Evolutionary conservation across 1,140 invertebrate genomes (phyloP).

Genomic region (Zaprionus davidi): DNA sequence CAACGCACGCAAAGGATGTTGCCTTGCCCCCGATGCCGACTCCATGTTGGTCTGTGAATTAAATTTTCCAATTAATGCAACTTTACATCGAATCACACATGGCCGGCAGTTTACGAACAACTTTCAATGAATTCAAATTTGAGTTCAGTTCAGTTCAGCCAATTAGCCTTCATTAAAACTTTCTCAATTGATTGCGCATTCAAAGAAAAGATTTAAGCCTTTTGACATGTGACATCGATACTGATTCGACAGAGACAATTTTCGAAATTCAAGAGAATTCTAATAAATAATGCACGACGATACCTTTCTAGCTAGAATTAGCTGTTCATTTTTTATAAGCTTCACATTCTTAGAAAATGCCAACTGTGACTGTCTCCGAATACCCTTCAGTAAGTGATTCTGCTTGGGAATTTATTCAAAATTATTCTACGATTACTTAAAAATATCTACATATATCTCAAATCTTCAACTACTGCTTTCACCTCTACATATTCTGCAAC

Average conservation of each 20-base stretch:
- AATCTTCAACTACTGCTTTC: too few species aligned
- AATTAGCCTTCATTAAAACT: background rate
- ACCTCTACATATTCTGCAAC: too few species aligned
- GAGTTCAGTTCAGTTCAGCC: background rate
- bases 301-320: too few species aligned
- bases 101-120: background rate
- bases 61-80: conserved; percentile 35
- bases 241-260: background rate
- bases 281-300: background rate
- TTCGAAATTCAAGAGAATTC: background rate
- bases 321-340: too few species aligned
- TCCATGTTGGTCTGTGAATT: background rate
- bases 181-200: background rate
- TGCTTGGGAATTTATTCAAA: too few species aligned
- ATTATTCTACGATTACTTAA: too few species aligned
- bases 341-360: too few species aligned
- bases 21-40: background rate
- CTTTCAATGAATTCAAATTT: background rate
- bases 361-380: too few species aligned
- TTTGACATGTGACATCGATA: background rate
- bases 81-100: conserved; percentile 15
- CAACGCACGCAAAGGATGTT: conserved; percentile 25
- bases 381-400: too few species aligned
- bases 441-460: too few species aligned
- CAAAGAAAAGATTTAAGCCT: background rate